A percentile compares a stretch with the other conserved stretches of the same genome.
Conservation (phyloP, 2,113 vertebrate species). For the Nothobranchius kuhntae region DNA sequence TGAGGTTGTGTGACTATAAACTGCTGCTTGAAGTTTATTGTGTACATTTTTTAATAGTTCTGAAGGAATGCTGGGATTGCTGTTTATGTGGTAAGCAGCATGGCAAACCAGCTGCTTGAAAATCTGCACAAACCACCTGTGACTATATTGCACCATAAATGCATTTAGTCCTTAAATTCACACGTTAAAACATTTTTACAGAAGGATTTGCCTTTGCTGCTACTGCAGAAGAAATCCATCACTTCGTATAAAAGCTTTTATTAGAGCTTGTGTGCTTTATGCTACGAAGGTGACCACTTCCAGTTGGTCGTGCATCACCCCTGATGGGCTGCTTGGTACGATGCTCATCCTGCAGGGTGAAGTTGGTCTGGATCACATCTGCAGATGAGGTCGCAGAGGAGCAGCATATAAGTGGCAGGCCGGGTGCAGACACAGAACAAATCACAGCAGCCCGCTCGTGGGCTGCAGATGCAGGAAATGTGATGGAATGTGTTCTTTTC, state of each 20-base stretch:
- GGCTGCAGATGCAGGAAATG: constrained; percentile 64
- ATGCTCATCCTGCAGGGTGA: constrained; percentile 22
- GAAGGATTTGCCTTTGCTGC: constrained; percentile 14
- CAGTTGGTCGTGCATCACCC: neutral
- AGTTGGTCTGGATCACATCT: constrained; percentile 66
- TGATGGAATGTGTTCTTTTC: constrained; percentile 78
- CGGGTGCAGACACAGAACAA: constrained; percentile 55
- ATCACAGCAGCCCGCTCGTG: constrained; percentile 60
- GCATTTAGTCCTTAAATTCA: constrained; percentile 33
- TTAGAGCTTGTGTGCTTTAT: constrained; percentile 1
- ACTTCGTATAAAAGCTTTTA: constrained; percentile 20
- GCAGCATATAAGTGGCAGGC: constrained; percentile 76
- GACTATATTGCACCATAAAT: constrained; percentile 40
- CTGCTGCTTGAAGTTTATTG: constrained; percentile 27
- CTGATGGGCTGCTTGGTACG: neutral
- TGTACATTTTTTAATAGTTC: constrained; percentile 21
- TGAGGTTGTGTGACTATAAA: constrained; percentile 29
- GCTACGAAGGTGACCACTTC: constrained; percentile 10
- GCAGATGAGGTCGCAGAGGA: constrained; percentile 46
- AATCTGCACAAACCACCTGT: constrained; percentile 39
- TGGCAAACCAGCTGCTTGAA: constrained; percentile 15
- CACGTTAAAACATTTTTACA: constrained; percentile 22
- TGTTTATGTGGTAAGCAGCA: constrained; percentile 14
- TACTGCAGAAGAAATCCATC: constrained; percentile 23
- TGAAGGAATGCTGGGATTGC: constrained; percentile 3